A percentile compares a stretch with the other conserved stretches of the same genome.
These are phyloP conservation scores for Crenuchus spilurus DNA, from an alignment of 2,797 vertebrate genomes.

Conservation along the genomic window DNA sequence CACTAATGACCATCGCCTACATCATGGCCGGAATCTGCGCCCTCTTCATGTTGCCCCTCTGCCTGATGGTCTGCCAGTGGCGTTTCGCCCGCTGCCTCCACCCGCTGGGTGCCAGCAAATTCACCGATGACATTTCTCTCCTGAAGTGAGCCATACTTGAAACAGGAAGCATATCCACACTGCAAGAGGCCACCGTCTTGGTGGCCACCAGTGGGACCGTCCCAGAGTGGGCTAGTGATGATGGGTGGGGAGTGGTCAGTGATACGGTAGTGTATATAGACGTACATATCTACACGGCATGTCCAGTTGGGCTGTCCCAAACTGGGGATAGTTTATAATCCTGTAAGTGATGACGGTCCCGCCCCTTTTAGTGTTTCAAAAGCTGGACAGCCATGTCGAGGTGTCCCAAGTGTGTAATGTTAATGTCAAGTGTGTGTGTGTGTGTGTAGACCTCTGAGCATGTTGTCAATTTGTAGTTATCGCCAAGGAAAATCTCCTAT, in stretches of 20 bases:
- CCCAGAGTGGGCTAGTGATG: not conserved
- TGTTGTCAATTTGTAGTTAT: not conserved
- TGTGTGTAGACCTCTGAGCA: not conserved
- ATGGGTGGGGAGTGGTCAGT: not conserved
- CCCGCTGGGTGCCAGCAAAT: conserved; percentile 85
- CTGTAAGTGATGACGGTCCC: conserved; percentile 9
- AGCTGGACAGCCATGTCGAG: conserved; percentile 1
- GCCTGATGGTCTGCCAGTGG: conserved; percentile 99
- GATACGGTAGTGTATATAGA: conserved; percentile 32
- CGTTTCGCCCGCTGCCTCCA: conserved; percentile 92
- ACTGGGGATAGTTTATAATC: conserved; percentile 1
- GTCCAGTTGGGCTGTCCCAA: conserved; percentile 12
- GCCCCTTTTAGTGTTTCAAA: conserved; percentile 20
- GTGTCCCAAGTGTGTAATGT: conserved; percentile 28
- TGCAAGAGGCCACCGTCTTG: not conserved
- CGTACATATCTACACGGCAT: conserved; percentile 19
- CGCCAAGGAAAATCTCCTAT: no score
- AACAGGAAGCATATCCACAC: not conserved
- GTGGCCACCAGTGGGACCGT: not conserved
- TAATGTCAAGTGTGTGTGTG: conserved; percentile 2
- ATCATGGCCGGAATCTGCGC: conserved; percentile 98
- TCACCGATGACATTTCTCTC: conserved; percentile 95
- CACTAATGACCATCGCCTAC: conserved; percentile 98
- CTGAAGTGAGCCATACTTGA: conserved; percentile 83
- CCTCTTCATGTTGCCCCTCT: conserved; percentile 98